Conservation (phyloP, 2,113 vertebrate genomes). For the Panthera tigris region DNA sequence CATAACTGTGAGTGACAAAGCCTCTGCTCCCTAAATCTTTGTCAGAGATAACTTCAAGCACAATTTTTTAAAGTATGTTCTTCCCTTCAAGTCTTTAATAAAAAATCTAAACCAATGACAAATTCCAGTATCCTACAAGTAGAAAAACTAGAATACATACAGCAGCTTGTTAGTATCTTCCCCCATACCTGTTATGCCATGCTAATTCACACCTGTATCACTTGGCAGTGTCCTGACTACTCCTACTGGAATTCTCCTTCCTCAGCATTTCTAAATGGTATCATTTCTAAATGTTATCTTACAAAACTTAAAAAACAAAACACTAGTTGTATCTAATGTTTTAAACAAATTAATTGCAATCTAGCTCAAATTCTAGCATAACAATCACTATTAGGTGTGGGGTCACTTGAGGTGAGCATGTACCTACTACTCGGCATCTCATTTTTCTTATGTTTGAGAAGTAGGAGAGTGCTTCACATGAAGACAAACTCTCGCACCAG, state of each 20-base stretch:
- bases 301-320: neutral
- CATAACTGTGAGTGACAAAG: neutral
- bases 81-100: neutral
- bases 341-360: neutral
- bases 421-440: neutral
- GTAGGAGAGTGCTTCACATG: neutral
- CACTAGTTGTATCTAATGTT: neutral
- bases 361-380: conserved; percentile 2
- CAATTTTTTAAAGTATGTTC: neutral
- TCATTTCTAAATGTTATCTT: conserved; percentile 1
- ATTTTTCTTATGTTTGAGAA: neutral
- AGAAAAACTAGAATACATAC: neutral
- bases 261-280: neutral
- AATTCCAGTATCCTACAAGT: neutral
- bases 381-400: neutral
- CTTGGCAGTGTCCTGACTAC: neutral
- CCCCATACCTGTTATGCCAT: neutral
- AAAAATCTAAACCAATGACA: neutral
- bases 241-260: neutral
- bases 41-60: neutral
- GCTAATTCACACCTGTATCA: neutral
- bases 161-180: neutral
- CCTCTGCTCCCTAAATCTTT: neutral
- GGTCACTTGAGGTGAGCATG: neutral
- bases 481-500: neutral